Evolutionary conservation across 2,113 vertebrate species (phyloP).

Genomic region (Laticauda laticaudata): DNA sequence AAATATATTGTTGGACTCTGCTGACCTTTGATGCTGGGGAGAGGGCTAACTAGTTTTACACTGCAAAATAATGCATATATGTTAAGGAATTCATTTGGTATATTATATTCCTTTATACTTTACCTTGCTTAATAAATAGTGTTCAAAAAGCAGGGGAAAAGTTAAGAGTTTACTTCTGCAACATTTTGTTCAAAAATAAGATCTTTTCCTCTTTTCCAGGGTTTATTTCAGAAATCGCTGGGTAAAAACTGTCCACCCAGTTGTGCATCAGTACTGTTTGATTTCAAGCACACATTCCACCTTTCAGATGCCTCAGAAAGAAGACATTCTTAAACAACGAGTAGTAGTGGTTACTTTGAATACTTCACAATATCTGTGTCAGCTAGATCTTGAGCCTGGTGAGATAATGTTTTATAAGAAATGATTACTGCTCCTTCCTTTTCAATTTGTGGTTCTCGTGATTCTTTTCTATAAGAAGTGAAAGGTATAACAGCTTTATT

Average conservation of each 20-base stretch:
- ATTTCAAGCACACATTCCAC: slow-evolving; percentile 92
- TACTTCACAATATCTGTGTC: slow-evolving; percentile 98
- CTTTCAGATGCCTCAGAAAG: slow-evolving; percentile 98
- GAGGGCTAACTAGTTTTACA: background rate
- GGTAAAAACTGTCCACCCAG: slow-evolving; percentile 98
- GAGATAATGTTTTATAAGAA: slow-evolving; percentile 35
- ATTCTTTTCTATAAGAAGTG: background rate
- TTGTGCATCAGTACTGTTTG: slow-evolving; percentile 99
- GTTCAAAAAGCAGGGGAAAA: background rate
- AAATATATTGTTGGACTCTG: background rate
- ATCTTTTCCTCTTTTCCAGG: slow-evolving; percentile 72
- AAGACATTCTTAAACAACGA: slow-evolving; percentile 92
- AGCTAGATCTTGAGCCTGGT: slow-evolving; percentile 97
- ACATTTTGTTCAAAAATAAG: slow-evolving; percentile 43
- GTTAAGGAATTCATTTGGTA: background rate
- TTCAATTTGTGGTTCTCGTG: background rate
- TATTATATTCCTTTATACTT: slow-evolving; percentile 25
- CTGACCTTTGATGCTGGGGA: background rate
- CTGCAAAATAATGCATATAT: background rate
- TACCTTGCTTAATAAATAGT: background rate
- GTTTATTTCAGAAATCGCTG: slow-evolving; percentile 99
- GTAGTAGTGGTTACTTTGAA: slow-evolving; percentile 97
- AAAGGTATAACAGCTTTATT: background rate
- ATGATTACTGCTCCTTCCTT: background rate
- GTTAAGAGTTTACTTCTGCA: background rate